Evolutionary conservation across 2,888 invertebrate genomes (phyloP).

Genomic region (Phaedon cochleariae): DNA sequence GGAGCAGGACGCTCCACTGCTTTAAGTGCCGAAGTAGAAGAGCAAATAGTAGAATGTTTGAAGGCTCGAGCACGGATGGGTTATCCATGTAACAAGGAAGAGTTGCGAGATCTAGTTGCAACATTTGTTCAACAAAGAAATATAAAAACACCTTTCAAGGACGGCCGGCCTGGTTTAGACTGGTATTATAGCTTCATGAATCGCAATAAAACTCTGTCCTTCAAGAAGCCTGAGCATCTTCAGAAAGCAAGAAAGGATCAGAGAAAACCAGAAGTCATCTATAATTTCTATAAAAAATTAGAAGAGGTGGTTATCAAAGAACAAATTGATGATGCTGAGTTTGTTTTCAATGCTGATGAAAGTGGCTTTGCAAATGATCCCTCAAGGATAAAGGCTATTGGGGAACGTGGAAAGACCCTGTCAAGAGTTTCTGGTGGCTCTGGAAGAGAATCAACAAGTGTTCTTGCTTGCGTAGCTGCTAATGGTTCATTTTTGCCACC

Average conservation of each 20-base stretch:
- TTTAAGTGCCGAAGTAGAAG: constrained; percentile 24
- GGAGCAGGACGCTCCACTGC: constrained; percentile 23
- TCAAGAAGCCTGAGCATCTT: constrained; percentile 48
- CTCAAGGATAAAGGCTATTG: too few species aligned
- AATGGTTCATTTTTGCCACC: constrained; percentile 40
- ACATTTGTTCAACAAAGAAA: constrained; percentile 28
- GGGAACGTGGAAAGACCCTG: constrained; percentile 35
- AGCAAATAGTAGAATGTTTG: constrained; percentile 39
- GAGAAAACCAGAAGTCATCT: constrained; percentile 43
- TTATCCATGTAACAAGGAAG: constrained; percentile 43
- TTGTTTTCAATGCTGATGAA: too few species aligned
- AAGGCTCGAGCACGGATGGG: constrained; percentile 41
- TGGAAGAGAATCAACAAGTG: constrained; percentile 44
- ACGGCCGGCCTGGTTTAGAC: constrained; percentile 44
- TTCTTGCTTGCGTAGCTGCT: constrained; percentile 43
- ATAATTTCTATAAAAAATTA: constrained; percentile 43
- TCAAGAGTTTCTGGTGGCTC: constrained; percentile 42
- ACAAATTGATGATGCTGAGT: too few species aligned
- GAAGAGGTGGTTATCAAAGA: too few species aligned
- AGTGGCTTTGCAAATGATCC: too few species aligned
- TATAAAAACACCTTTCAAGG: constrained; percentile 39
- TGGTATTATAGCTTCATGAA: constrained; percentile 43
- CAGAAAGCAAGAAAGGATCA: constrained; percentile 43
- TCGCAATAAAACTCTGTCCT: constrained; percentile 35
- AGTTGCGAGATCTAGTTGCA: constrained; percentile 33